These are phyloP conservation scores for Rhinopomastus cyanomelas DNA, from an alignment of 2,113 vertebrate species.

Conservation along the genomic window DNA sequence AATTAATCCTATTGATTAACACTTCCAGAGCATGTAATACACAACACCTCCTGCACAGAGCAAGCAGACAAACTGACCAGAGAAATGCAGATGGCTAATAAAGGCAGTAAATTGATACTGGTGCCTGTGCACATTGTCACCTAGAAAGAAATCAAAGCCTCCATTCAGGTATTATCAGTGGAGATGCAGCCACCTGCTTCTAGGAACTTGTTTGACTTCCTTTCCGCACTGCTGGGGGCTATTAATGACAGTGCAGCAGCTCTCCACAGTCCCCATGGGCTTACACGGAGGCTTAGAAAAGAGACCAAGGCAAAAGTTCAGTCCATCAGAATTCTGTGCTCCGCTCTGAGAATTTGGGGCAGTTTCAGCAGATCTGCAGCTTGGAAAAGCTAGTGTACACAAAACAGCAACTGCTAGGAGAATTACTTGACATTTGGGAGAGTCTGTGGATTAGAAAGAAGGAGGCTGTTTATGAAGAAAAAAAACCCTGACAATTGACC, in stretches of 20 bases:
- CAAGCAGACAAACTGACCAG: background rate
- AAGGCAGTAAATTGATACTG: background rate
- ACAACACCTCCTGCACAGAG: fast-evolving
- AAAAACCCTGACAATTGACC: background rate
- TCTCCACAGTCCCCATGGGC: background rate
- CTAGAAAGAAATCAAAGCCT: background rate
- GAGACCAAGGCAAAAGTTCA: background rate
- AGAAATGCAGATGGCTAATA: background rate
- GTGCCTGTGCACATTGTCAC: background rate
- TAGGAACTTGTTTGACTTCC: fast-evolving
- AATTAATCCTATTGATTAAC: conserved; percentile 48
- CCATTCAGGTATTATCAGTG: background rate
- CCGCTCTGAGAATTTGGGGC: background rate
- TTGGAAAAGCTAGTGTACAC: background rate
- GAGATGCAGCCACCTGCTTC: background rate
- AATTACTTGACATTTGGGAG: conserved; percentile 22
- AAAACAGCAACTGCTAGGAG: background rate
- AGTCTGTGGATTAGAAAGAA: conserved; percentile 6
- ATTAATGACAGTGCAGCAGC: fast-evolving
- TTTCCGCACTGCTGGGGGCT: background rate
- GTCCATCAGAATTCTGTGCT: background rate
- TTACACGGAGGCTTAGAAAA: background rate
- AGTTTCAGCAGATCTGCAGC: background rate
- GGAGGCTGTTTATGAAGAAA: background rate
- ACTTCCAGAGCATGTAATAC: background rate